phyloP scores from a whole-genome alignment of 2,888 invertebrate species.

The Torymus texanus region DNA sequence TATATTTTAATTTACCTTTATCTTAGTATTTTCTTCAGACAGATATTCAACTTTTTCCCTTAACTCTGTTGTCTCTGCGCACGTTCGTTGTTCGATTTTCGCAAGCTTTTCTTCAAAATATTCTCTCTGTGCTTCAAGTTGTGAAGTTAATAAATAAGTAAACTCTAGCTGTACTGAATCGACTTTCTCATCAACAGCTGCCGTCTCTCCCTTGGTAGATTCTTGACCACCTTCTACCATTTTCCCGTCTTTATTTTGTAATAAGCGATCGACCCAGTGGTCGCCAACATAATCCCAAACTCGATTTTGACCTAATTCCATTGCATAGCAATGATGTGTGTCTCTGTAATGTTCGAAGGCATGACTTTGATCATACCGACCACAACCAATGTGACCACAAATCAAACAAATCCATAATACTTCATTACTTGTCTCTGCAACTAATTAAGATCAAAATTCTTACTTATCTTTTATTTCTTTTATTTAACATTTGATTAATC shows the following conservation, averaged over 20 bases:
- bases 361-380: conserved; percentile 92
- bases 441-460: conserved; percentile 34
- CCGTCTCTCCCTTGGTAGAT: conserved; percentile 76
- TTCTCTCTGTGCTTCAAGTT: conserved; percentile 93
- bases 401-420: conserved; percentile 99
- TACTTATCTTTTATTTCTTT: not conserved
- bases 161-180: conserved; percentile 97
- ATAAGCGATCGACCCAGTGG: conserved; percentile 95
- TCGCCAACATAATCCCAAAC: conserved; percentile 99
- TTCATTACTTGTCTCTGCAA: conserved; percentile 79
- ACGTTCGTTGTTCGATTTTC: conserved; percentile 73
- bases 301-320: conserved; percentile 96
- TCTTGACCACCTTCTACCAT: conserved; percentile 84
- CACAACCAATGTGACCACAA: conserved; percentile 99
- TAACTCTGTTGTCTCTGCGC: conserved; percentile 78
- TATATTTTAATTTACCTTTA: conserved; percentile 65
- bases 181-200: conserved; percentile 87
- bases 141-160: conserved; percentile 95
- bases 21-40: conserved; percentile 75
- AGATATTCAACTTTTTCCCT: conserved; percentile 77
- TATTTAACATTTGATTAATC: not conserved
- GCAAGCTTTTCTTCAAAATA: conserved; percentile 91
- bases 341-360: conserved; percentile 96
- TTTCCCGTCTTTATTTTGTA: conserved; percentile 99
- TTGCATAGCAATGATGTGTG: conserved; percentile 97